Base-by-base conservation (phyloP, 2,113 vertebrate species). In the Oenanthe oenanthe region DNA sequence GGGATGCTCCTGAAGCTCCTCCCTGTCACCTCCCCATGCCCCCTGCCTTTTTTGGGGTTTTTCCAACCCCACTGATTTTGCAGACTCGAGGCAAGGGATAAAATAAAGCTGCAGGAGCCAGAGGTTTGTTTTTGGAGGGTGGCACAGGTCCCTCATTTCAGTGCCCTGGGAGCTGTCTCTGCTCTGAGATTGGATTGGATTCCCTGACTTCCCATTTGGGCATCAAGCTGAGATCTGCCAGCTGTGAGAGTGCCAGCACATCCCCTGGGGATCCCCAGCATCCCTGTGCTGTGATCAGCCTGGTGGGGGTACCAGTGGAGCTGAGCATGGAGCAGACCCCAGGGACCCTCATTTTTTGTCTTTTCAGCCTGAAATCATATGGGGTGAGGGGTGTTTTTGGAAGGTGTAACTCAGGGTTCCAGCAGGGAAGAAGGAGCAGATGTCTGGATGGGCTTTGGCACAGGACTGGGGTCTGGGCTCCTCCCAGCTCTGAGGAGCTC, bases 221-320 rank as follows among this genome's bases (percentile, higher is more conserved):
- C 2, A 8, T 40, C 34, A 36, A 32, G 40, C 7, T 60, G 53
- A 13, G 34, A 60, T 48, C 26, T 57, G 51, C 38, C 57, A 61
- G 47, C 53, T 73, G 60, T 29, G 60, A 63, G 22, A 17, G 5
- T 17, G 31, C 62, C 58, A 13, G 0, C 8, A 60, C 51, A 10
- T 12, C 2, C 21, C 15, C 8, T 6, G 1, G 21, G n/a, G 10
- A 9, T 18, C 22, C 6, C 5, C 28, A 4, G 48, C 47, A 24
- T 24, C n/a, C 0, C 0, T 32, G 38, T 50, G 71, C 56, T 2
- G 1, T 19, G 2, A 12, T 22, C 3, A 3, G 8, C 5, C 34
- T 36, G 34, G 13, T 14, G 4, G 1, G 75, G 8, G 1, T 54
- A 18, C 15, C 71, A 81, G 50, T 2, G n/a, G 36, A 19, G 60